Base-by-base conservation (phyloP, 2,797 vertebrate genomes). In the Nannoperca australis region DNA sequence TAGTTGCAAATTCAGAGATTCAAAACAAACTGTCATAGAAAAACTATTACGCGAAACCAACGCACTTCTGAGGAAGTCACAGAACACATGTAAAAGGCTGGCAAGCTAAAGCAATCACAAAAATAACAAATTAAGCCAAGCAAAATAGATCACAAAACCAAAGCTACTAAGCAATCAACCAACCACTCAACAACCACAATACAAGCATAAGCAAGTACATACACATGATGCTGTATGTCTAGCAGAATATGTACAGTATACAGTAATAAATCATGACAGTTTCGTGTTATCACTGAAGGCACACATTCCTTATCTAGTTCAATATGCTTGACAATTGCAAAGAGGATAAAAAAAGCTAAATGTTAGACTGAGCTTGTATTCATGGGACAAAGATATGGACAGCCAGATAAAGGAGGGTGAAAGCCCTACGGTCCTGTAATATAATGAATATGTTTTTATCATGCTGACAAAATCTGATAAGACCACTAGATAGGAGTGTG, bases 381-480 rank as follows among this genome's bases (percentile, higher is more conserved):
- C 55, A 70, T 54, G 40, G 64, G 65, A 83, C 51, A 70, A 49
- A 72, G 55, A 84, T 53, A 24, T 15, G 13, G 44, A 60, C 68
- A 73, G 61, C 7, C 24, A 70, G 79, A 87, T 81, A 84, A 84
- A 81, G 51, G 32, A 49, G 18, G 58, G 36, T 77, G 54, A 77
- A 74, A 82, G 49, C 61, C 78, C 56, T 34, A 45, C 47, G 70
- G 77, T 67, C 47, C 38, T 77, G 49, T 53, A 81, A 76, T 73
- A 88, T 83, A 85, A 91, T 85, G 72, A 80, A 71, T 73, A 70
- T 36, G 76, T 73, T 79, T 79, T 60, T 78, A 89, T 90, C 76
- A 70, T 30, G 67, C 62, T 36, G 69, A 73, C 61, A 58, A 59
- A 76, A 74, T 86, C 71, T 56, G 83, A 91, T 88, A 76, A 82